Base-by-base conservation (phyloP, 2,888 invertebrate genomes). In the Camptogramma bilineatum region DNA sequence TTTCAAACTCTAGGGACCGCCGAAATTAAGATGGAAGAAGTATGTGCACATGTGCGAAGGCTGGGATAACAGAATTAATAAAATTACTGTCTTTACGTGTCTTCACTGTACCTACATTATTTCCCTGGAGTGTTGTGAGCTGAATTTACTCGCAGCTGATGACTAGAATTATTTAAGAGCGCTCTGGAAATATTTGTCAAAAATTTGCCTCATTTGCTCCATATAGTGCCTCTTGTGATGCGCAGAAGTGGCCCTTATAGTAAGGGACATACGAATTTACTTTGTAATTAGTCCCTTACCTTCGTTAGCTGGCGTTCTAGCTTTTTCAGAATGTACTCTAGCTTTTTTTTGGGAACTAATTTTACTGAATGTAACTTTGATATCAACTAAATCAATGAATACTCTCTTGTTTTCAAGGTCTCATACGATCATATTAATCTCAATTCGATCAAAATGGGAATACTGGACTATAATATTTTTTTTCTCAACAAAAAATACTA, bases 1-100 rank as follows among this genome's bases (percentile, higher is more conserved):
- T 52, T 68, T 52, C 19, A 48, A 52, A 31, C 62, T 62, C 24
- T 57, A 24, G 72, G 62, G 65, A 69, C 53, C 53, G 59, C 58
- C 55, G 44, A 70, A 72, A 72, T 70, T 65, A 70, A 67, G 70
- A 67, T 67, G 68, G 66, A 64, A 70, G 65, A 70, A 68, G 52
- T 59, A 65, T 64, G 65, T 54, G 59, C 55, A 48, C 55, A 59
- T 68, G 62, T 68, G 61, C 58, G 56, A 65, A 57, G 46, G 50
- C 19, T 56, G 48, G 66, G 31, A 50, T 62, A 67, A 65, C 62
- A 47, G 28, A 64, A 65, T 66, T 70, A 64, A 68, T 68, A 62
- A 65, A 66, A 70, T 69, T 66, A 65, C 61, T 58, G 67, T 64
- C 67, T 68, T 62, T 66, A 58, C 66, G 54, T 65, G 65, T 62